Conservation (phyloP, 1,140 invertebrate genomes). For the Riptortus pedestris region DNA sequence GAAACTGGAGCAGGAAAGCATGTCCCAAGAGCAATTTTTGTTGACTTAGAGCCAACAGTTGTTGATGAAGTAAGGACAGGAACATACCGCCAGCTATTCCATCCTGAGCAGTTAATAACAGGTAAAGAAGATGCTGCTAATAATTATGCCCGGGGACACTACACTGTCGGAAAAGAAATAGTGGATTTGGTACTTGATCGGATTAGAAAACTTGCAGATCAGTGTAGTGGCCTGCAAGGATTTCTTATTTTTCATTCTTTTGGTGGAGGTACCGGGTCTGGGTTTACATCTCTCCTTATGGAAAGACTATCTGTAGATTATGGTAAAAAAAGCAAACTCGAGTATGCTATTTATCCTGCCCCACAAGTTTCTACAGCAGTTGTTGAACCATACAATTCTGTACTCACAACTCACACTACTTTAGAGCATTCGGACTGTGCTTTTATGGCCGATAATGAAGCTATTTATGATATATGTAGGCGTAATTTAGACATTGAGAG, state of each 20-base stretch:
- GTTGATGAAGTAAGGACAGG: slow-evolving; percentile 51
- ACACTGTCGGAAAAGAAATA: slow-evolving; percentile 83
- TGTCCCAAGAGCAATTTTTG: slow-evolving; percentile 53
- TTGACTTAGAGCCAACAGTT: slow-evolving; percentile 58
- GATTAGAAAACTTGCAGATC: slow-evolving; percentile 68
- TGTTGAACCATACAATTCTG: slow-evolving; percentile 82
- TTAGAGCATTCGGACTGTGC: slow-evolving; percentile 77
- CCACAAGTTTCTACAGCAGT: slow-evolving; percentile 69
- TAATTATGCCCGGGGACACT: slow-evolving; percentile 77
- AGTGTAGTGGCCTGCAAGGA: slow-evolving; percentile 68
- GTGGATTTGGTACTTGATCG: slow-evolving; percentile 67
- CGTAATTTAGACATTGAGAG: slow-evolving; percentile 78
- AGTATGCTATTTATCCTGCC: slow-evolving; percentile 59
- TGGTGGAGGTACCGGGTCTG: slow-evolving; percentile 79
- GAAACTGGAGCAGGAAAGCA: slow-evolving; percentile 47
- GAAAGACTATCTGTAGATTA: slow-evolving; percentile 55
- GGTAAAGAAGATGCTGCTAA: slow-evolving; percentile 64
- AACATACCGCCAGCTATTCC: slow-evolving; percentile 48
- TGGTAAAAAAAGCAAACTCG: slow-evolving; percentile 57
- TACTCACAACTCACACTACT: slow-evolving; percentile 66
- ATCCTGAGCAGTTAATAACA: slow-evolving; percentile 51
- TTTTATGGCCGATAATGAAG: slow-evolving; percentile 84
- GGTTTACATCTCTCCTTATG: slow-evolving; percentile 57
- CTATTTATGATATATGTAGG: slow-evolving; percentile 84
- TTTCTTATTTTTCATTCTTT: slow-evolving; percentile 81